Percentiles rank a stretch among this genome's conserved stretches.
Conservation (phyloP, 53 echinoderm and acorn worm genomes). For the Arbacia lixula region DNA sequence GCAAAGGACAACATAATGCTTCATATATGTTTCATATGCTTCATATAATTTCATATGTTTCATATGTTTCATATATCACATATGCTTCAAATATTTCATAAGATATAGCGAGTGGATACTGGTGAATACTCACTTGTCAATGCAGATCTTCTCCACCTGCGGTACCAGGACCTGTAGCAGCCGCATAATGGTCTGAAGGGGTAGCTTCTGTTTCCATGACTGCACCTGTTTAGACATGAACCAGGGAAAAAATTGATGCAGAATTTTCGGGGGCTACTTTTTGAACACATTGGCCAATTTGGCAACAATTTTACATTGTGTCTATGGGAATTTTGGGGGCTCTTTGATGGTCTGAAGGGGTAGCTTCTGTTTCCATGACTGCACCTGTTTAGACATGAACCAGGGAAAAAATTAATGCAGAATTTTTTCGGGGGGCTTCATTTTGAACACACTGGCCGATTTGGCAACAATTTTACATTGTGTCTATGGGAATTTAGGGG, state of each 20-base stretch:
- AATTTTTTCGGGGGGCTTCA: too few species aligned
- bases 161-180: slow-evolving; percentile 96
- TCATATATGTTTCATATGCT: too few species aligned
- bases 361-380: slow-evolving; percentile 99
- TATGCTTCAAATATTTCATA: too few species aligned
- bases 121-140: slow-evolving; percentile 90
- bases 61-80: too few species aligned
- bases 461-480: too few species aligned
- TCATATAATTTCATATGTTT: too few species aligned
- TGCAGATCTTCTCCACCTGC: slow-evolving; percentile 98
- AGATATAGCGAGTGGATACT: too few species aligned
- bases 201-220: slow-evolving; percentile 99
- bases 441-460: too few species aligned
- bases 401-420: background rate
- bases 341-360: slow-evolving; percentile 99
- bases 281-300: too few species aligned
- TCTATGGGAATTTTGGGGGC: slow-evolving; percentile 85
- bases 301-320: too few species aligned
- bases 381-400: slow-evolving; percentile 67
- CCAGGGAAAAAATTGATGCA: background rate
- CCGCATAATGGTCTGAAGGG: slow-evolving; percentile 98
- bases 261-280: too few species aligned
- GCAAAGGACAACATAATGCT: too few species aligned
- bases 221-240: slow-evolving; percentile 72
- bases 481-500: slow-evolving; percentile 88